Evolutionary conservation across 2,888 invertebrate species (phyloP).

Genomic region (Ophonus ardosiacus): DNA sequence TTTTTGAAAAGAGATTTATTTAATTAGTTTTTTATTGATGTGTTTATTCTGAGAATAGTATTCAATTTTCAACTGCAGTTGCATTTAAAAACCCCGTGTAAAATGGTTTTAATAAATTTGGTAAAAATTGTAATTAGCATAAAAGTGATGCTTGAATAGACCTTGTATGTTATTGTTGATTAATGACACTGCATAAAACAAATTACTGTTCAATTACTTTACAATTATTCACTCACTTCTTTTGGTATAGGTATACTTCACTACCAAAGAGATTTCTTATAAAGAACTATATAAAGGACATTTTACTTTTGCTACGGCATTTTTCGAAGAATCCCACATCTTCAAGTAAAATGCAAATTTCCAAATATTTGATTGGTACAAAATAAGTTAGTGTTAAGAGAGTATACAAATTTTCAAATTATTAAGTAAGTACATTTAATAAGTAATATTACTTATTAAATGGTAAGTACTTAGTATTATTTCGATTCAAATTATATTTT

Average conservation of each 20-base stretch:
- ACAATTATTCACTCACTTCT: not conserved
- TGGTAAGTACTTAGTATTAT: too few relatives aligned
- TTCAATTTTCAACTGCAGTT: constrained; percentile 7
- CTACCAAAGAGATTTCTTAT: not conserved
- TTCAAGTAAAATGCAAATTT: too few relatives aligned
- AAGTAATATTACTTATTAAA: too few relatives aligned
- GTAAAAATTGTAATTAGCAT: not conserved
- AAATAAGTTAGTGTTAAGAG: too few relatives aligned
- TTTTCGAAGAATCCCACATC: too few relatives aligned
- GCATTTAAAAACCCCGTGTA: not conserved
- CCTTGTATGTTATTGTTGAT: not conserved
- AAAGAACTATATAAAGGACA: not conserved
- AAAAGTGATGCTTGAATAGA: not conserved
- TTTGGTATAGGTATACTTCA: not conserved
- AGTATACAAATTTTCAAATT: too few relatives aligned
- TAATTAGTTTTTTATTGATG: constrained; percentile 40
- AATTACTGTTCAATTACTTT: not conserved
- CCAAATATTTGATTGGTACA: too few relatives aligned
- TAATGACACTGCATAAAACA: not conserved
- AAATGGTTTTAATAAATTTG: not conserved
- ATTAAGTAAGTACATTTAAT: too few relatives aligned
- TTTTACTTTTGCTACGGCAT: too few relatives aligned
- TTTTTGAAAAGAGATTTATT: constrained; percentile 14
- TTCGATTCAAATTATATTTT: too few relatives aligned
- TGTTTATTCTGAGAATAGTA: constrained; percentile 5